Evolutionary conservation across 2,113 vertebrate genomes (phyloP), one percentile per base, ranked within the genome.

Genomic region (Ochotona curzoniae): DNA sequence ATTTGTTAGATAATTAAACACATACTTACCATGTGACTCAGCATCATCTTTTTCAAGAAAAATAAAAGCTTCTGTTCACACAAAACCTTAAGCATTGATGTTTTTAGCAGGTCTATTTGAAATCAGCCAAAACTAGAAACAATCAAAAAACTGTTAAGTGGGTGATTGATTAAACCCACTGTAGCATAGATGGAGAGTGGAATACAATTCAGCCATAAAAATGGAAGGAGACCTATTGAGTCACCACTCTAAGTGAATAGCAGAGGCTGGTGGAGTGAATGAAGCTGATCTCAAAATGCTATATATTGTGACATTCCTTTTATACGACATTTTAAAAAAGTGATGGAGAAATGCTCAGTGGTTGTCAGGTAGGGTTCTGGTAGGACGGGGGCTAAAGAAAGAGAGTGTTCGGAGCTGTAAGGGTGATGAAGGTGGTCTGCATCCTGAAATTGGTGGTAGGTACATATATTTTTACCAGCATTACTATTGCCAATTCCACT

Each of bases 1-100:
- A 6, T 49, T 64, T 32, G 14, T 57, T 57, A 18, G 73, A 5
- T 10, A 51, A 67, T 85, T 80, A 83, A 88, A 57, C 12, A 73
- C 61, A 28, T 75, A 38, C 17, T 78, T 87, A 84, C 32, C 18
- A 14, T 76, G 84, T 64, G 88, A 85, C 51, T 91, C 75, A 91
- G 61, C 44, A 88, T 87, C 23, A 49, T 30, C 7, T 5, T 78
- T 64, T 38, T 15, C 38, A 38, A 35, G 25, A 66, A 75, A 86
- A 82, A 85, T 47, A 28, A 81, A 79, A 94, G 57, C 6, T 74
- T 87, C 9, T 20, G 30, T 90, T 90, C 70, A 73, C 17, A 2
- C 11, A 80, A 76, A 91, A 92, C 26, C 9, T 18, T 93, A 11
- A 6, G 49, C 15, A n/a, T 54, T 10, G 26, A 49, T 88, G 51